Evolutionary conservation across 2,797 vertebrate genomes (phyloP).

Genomic region (Morelia viridis): DNA sequence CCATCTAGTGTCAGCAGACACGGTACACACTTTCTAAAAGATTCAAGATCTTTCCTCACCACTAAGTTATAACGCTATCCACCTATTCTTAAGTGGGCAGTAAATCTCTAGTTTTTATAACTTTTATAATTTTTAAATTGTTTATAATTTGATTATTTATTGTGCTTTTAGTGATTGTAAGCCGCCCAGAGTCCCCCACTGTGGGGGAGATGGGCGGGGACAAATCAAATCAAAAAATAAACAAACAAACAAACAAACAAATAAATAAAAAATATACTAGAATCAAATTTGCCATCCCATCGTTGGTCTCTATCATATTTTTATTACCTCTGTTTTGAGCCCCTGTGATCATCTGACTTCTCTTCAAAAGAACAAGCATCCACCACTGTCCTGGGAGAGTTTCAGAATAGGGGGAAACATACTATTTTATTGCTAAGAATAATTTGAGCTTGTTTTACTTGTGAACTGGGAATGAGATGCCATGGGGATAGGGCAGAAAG

Average conservation of each 20-base stretch:
- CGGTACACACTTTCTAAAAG: background rate
- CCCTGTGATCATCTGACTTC: background rate
- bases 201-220: too few species aligned
- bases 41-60: background rate
- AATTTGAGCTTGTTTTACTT: background rate
- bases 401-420: background rate
- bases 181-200: too few species aligned
- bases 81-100: background rate
- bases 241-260: too few species aligned
- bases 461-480: background rate
- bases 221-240: too few species aligned
- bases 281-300: background rate
- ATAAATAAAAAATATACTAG: too few species aligned
- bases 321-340: background rate
- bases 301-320: background rate
- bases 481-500: background rate
- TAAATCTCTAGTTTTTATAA: too few species aligned
- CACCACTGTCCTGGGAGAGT: background rate
- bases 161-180: too few species aligned
- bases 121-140: too few species aligned
- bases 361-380: background rate
- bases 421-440: background rate
- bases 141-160: too few species aligned
- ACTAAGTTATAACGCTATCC: background rate
- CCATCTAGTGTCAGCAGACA: constrained; percentile 58